phyloP scores from a whole-genome alignment of 2,797 vertebrate species.

The Valencia hispanica region DNA sequence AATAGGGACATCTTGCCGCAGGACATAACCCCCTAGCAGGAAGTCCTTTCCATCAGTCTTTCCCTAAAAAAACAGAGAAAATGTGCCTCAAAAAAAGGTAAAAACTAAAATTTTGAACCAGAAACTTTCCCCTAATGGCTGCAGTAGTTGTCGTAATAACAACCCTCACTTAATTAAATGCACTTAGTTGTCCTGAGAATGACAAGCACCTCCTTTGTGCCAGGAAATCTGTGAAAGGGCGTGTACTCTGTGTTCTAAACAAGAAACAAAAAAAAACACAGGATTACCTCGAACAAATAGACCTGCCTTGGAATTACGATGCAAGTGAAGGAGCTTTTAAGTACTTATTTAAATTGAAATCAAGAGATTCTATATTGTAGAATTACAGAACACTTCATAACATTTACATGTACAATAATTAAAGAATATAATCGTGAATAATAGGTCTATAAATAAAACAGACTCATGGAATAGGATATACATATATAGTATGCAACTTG shows the following conservation, averaged over 20 bases:
- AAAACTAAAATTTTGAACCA: neutral
- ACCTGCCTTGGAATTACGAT: neutral
- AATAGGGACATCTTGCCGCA: conserved; percentile 51
- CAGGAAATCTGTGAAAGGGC: conserved; percentile 25
- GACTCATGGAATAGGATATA: neutral
- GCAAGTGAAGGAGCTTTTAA: neutral
- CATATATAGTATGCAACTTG: neutral
- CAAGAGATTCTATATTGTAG: neutral
- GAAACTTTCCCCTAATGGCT: accelerated
- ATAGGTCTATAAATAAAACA: neutral
- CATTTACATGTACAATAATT: neutral
- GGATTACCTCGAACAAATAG: neutral
- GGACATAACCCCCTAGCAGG: conserved; percentile 46
- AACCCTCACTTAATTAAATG: neutral
- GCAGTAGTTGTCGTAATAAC: accelerated
- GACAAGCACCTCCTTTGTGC: neutral
- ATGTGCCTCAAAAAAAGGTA: neutral
- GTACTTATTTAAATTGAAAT: neutral
- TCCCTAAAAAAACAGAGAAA: neutral
- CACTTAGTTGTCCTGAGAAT: neutral
- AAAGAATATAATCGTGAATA: neutral
- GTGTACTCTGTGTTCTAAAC: conserved; percentile 16
- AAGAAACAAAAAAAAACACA: neutral
- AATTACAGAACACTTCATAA: neutral
- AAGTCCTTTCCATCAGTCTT: conserved; percentile 55